Percentiles rank a stretch among this genome's conserved stretches.
These are phyloP conservation scores for Trichogramma pretiosum DNA, from an alignment of 1,140 invertebrate genomes.

Conservation along the genomic window DNA sequence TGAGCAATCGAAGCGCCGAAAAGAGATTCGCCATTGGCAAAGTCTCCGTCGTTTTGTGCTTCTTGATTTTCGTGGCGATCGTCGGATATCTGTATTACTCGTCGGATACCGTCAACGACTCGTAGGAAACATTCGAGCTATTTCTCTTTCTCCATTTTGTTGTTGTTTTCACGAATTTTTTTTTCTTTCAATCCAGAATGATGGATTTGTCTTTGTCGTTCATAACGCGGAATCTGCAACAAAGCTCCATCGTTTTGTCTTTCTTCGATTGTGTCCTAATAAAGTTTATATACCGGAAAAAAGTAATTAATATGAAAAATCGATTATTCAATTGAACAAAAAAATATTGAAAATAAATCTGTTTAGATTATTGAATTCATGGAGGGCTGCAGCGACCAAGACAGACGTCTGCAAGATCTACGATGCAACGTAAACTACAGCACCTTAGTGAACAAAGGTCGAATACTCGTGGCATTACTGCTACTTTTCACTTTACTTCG, in stretches of 20 bases:
- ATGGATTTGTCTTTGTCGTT: not conserved
- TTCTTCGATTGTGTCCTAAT: not conserved
- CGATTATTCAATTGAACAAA: not conserved
- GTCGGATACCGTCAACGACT: not conserved
- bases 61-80: not conserved
- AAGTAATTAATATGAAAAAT: not conserved
- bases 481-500: not conserved
- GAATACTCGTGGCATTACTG: not conserved
- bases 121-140: not conserved
- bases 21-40: not conserved
- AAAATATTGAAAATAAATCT: too few species aligned
- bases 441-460: not conserved
- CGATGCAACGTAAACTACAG: not conserved
- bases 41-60: not conserved
- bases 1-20: not conserved
- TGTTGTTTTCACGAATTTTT: not conserved
- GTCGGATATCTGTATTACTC: not conserved
- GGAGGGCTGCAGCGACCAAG: not conserved
- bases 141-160: not conserved
- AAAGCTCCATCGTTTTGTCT: not conserved
- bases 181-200: not conserved
- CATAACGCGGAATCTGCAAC: not conserved
- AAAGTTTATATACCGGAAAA: not conserved
- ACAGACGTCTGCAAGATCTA: not conserved
- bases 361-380: not conserved